phyloP scores from a whole-genome alignment of 2,797 vertebrate species.

The Enteromius afrohamiltoni region DNA sequence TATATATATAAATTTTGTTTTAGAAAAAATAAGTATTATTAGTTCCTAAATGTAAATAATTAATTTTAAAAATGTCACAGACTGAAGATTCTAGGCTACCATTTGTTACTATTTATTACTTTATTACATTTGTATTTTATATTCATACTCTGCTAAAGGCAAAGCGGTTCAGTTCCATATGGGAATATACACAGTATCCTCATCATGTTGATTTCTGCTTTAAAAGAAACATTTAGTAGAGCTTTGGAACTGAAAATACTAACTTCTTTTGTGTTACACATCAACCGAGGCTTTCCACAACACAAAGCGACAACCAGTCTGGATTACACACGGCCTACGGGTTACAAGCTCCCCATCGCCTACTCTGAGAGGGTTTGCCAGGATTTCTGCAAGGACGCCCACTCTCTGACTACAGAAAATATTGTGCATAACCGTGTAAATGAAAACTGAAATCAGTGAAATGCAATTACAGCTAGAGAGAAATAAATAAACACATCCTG shows the following conservation, averaged over 20 bases:
- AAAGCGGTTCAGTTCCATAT: background rate
- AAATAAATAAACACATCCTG: slow-evolving; percentile 59
- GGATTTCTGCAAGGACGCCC: slow-evolving; percentile 50
- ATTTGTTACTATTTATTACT: background rate
- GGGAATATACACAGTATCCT: slow-evolving; percentile 25
- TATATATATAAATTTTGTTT: too few species aligned
- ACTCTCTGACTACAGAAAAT: slow-evolving; percentile 57
- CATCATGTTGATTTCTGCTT: slow-evolving; percentile 15
- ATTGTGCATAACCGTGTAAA: slow-evolving; percentile 64
- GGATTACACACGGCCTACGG: slow-evolving; percentile 62
- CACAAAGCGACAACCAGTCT: slow-evolving; percentile 41
- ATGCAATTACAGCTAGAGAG: slow-evolving; percentile 55
- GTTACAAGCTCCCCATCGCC: slow-evolving; percentile 57
- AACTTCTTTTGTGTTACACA: slow-evolving; percentile 43
- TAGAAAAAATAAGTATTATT: background rate
- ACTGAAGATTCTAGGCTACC: background rate
- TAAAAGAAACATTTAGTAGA: background rate
- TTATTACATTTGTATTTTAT: slow-evolving; percentile 17
- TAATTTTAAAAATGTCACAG: background rate
- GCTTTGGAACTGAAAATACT: slow-evolving; percentile 42
- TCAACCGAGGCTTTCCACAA: slow-evolving; percentile 47
- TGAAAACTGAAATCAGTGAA: slow-evolving; percentile 62
- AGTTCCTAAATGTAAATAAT: background rate
- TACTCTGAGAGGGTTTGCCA: slow-evolving; percentile 54
- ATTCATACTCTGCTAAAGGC: background rate